A percentile compares a stretch with the other conserved stretches of the same genome.
Evolutionary conservation across 1,140 invertebrate genomes (phyloP).

Genomic region (Watersipora subatra): DNA sequence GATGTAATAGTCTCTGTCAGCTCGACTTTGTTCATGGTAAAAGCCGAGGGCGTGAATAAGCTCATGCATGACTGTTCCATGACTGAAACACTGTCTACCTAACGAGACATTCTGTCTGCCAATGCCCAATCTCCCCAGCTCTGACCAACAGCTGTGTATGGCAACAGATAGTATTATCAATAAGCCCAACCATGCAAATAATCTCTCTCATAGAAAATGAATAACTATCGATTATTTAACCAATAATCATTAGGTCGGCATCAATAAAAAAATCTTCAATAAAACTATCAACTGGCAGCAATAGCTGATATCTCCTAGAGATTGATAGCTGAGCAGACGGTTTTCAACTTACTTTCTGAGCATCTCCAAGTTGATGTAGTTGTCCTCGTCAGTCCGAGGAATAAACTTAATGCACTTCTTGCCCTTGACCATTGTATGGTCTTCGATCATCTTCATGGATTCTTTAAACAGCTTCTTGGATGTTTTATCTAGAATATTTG

Average conservation of each 20-base stretch:
- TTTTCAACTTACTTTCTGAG: conserved; percentile 15
- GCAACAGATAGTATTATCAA: too few relatives aligned
- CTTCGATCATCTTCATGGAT: conserved; percentile 19
- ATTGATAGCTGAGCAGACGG: not conserved
- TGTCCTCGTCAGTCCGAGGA: conserved; percentile 7
- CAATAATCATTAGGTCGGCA: too few relatives aligned
- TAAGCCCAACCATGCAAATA: not conserved
- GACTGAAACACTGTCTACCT: not conserved
- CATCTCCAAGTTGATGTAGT: conserved; percentile 14
- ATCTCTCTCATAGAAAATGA: not conserved
- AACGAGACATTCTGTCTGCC: not conserved
- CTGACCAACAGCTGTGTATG: not conserved
- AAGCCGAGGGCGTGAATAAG: conserved; percentile 69
- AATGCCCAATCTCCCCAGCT: not conserved
- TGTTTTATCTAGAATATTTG: not conserved
- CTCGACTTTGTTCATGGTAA: conserved; percentile 67
- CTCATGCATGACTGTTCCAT: conserved; percentile 53
- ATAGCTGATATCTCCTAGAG: not conserved
- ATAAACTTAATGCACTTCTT: conserved; percentile 19
- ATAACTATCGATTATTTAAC: too few relatives aligned
- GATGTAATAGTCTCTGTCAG: conserved; percentile 59
- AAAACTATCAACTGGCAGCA: not conserved
- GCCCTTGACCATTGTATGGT: conserved; percentile 17
- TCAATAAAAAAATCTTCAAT: not conserved
- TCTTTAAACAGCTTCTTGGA: conserved; percentile 7